Conservation (phyloP, 1,140 invertebrate genomes). For the Brachionus plicatilis region DNA sequence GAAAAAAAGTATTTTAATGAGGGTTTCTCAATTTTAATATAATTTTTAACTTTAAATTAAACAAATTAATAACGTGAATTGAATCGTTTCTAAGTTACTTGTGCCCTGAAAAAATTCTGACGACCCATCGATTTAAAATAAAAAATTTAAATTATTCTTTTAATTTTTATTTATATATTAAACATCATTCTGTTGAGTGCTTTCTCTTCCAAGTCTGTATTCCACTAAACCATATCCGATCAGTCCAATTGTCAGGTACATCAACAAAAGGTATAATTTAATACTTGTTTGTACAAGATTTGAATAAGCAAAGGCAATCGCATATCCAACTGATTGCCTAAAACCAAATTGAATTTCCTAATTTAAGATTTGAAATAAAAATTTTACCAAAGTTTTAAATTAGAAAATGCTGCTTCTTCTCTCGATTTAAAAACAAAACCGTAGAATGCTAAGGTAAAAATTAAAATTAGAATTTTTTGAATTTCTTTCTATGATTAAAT, state of each 20-base stretch:
- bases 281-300: conserved; percentile 76
- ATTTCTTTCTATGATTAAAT: conserved; percentile 36
- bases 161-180: background rate
- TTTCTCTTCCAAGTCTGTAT: background rate
- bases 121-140: background rate
- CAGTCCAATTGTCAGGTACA: conserved; percentile 63
- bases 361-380: conserved; percentile 65
- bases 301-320: conserved; percentile 72
- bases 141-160: background rate
- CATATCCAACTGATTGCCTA: conserved; percentile 83
- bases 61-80: background rate
- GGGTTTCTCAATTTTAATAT: background rate
- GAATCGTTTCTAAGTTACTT: background rate
- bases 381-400: conserved; percentile 74
- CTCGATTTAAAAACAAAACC: conserved; percentile 80
- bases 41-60: background rate
- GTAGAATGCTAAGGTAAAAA: conserved; percentile 68
- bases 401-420: conserved; percentile 91
- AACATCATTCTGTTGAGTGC: background rate
- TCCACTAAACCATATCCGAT: conserved; percentile 14
- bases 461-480: no score
- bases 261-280: conserved; percentile 79
- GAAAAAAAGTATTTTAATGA: background rate
- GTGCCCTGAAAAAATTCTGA: background rate
- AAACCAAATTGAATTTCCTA: conserved; percentile 59